Base-by-base conservation (phyloP, 2,797 vertebrate species). In the Hydrolagus colliei region DNA sequence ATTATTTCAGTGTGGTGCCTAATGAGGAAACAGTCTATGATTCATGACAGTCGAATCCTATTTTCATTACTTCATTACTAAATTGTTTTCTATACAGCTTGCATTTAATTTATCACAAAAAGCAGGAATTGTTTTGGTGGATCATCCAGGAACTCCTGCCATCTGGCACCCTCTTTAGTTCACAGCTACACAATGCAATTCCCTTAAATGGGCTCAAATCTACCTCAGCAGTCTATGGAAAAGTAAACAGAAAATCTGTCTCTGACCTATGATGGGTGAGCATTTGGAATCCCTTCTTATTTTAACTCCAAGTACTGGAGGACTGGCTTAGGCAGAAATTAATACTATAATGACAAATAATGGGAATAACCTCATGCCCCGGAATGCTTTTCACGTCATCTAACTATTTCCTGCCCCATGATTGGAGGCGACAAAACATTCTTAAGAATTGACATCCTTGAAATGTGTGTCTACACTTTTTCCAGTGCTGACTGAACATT, bases 341-440 rank as follows among this genome's bases (percentile, higher is more conserved):
- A 84, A 84, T 71, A 71, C 65, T 67, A 63, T 35, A 84, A 84
- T 84, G 79, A 84, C 79, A 84, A 87, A 86, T 88, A 88, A 88
- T 14, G 85, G 86, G 86, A 88, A 76, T 71, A 89, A 85, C 87
- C 88, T 90, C 88, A 88, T 86, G 86, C 89, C 88, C 89, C 80
- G 88, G 90, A 90, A 90, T 89, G 88, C 90, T 88, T 90, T 79
- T 85, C 67, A 86, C 41, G 73, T 22, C n/a, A 71, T 72, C 87
- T 89, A 89, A 89, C 86, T 87, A 88, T 88, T 89, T 90, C 88
- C 87, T 89, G 86, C 52, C 16, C 61, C 12, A 12, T 67, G 22
- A 86, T 76, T 86, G 79, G 62, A 71, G 18, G 79, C 52, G 18
- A 84, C 79, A 84, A 84, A 71, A 71, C 32, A 84, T 68, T 84